phyloP scores from a whole-genome alignment of 2,113 vertebrate genomes.

The Poecilia latipinna region DNA sequence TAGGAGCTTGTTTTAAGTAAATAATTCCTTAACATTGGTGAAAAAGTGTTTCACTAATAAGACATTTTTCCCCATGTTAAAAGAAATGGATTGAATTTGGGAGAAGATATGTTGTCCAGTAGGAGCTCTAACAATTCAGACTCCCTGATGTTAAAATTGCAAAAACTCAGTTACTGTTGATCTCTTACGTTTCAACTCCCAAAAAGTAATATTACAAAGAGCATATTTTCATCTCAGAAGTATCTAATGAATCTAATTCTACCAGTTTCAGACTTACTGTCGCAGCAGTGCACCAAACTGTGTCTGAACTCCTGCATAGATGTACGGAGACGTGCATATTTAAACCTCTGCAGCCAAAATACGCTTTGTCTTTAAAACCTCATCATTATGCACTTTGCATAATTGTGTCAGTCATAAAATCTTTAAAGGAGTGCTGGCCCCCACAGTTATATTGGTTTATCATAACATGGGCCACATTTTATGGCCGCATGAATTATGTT shows the following conservation, averaged over 20 bases:
- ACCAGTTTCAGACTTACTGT: background rate
- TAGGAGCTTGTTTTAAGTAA: too few relatives aligned
- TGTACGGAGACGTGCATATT: slow-evolving; percentile 23
- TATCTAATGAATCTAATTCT: slow-evolving; percentile 30
- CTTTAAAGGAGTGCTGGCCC: slow-evolving; percentile 20
- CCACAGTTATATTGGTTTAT: slow-evolving; percentile 29
- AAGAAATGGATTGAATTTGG: background rate
- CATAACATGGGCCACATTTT: slow-evolving; percentile 32
- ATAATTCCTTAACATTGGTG: too few relatives aligned
- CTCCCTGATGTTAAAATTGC: too few relatives aligned
- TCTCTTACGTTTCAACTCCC: slow-evolving; percentile 21
- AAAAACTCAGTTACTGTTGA: slow-evolving; percentile 28
- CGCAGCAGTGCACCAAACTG: background rate
- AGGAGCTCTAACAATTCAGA: slow-evolving; percentile 17
- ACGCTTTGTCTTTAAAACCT: background rate
- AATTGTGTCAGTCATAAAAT: slow-evolving; percentile 33
- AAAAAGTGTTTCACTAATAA: too few relatives aligned
- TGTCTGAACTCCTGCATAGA: background rate
- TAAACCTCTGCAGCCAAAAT: slow-evolving; percentile 9
- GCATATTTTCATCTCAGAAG: slow-evolving; percentile 17
- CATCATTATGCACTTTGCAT: slow-evolving; percentile 21
- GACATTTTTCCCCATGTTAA: too few relatives aligned
- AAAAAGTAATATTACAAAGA: slow-evolving; percentile 20
- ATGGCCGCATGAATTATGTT: slow-evolving; percentile 24
- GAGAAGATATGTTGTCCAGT: background rate